These are phyloP conservation scores for Monoplex corrugatus DNA, from an alignment of 2,888 invertebrate genomes.

Conservation along the genomic window DNA sequence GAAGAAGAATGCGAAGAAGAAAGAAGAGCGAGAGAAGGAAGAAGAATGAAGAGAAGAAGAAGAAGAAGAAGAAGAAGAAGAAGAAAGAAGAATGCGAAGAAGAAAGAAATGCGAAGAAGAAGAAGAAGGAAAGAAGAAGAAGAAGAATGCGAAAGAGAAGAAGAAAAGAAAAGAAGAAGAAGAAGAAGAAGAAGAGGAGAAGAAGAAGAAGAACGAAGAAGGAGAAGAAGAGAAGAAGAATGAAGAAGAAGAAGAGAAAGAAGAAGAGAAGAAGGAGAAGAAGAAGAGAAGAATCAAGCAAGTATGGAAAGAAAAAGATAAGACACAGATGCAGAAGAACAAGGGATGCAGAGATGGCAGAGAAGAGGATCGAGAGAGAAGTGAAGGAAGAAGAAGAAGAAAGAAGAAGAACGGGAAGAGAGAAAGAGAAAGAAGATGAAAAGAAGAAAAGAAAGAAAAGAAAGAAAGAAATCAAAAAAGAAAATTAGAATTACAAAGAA, in stretches of 20 bases:
- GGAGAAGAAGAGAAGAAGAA: neutral
- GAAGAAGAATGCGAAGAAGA: too few species aligned
- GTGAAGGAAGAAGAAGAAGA: neutral
- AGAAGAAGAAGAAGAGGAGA: neutral
- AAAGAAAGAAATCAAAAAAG: neutral
- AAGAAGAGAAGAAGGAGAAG: neutral
- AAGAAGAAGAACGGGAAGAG: neutral
- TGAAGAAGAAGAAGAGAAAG: too few species aligned
- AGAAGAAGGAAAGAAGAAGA: neutral
- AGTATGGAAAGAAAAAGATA: neutral
- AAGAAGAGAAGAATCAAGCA: neutral
- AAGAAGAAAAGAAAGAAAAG: neutral
- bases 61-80: neutral
- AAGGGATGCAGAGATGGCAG: neutral
- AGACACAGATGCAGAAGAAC: neutral
- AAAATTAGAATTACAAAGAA: neutral
- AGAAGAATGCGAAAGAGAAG: neutral
- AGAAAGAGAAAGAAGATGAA: neutral
- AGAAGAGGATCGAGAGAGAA: neutral
- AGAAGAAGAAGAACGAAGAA: neutral
- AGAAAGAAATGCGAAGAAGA: neutral
- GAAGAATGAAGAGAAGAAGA: neutral
- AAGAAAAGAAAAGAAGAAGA: neutral
- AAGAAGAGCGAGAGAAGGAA: too few species aligned
- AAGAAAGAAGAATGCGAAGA: neutral